Base-by-base conservation (phyloP, 1,140 invertebrate genomes). In the Armadillidium nasatum region DNA sequence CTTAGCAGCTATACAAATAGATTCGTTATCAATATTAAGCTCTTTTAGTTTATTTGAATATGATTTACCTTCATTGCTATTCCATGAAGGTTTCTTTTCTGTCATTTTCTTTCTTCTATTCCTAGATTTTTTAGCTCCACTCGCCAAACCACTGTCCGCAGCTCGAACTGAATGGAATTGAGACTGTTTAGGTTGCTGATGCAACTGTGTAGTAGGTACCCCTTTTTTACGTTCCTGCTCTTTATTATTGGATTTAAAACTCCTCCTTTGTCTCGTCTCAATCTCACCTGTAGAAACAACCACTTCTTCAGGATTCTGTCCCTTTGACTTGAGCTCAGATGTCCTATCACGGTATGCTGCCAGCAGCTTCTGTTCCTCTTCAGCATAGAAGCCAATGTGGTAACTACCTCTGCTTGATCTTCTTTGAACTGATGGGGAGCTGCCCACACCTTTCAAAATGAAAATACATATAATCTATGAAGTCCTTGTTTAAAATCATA, bases 331-430 rank as follows among this genome's bases (percentile, higher is more conserved):
- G 50, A 60, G 50, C 50, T 60, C 50, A 15, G 50, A 60, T 60
- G 50, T 60, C 50, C 50, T 60, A 19, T 60, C 50, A 60, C 50
- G 50, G 50, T 15, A 60, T 60, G 50, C 50, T 60, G 50, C 50
- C 50, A 60, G 50, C 50, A 60, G 19, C 19, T 60, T 60, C 19
- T 60, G 50, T 60, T 60, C 50, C 50, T 60, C 50, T 60, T 60
- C 50, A 60, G 50, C 50, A 60, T 60, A 60, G 50, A 60, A 60
- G 50, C 50, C 50, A 60, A 60, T 60, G 11, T 13, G 50, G 50
- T 60, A 60, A 60, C 50, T 60, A 60, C 50, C 50, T 60, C 50
- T 60, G 50, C 50, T 60, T 60, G 50, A 60, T 60, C 50, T 60
- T 60, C 50, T 60, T 60, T 60, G 50, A 60, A 60, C 50, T 60